Evolutionary conservation across 2,888 invertebrate genomes (phyloP).

Genomic region (Calameuta idolon): DNA sequence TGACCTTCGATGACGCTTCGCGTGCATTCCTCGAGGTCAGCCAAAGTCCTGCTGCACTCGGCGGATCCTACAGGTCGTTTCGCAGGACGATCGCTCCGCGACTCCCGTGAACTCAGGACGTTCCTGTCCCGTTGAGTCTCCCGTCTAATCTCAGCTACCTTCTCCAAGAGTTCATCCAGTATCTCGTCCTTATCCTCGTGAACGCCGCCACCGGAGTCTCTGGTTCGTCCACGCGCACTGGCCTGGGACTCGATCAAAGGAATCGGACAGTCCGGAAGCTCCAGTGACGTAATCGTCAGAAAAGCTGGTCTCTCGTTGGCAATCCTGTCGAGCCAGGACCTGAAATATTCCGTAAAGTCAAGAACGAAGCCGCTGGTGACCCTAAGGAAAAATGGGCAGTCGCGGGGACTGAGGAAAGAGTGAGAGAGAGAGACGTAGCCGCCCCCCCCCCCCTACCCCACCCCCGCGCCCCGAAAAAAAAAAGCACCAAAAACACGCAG

Average conservation of each 20-base stretch:
- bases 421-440: too few relatives aligned
- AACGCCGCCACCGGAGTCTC: conserved; percentile 25
- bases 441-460: too few relatives aligned
- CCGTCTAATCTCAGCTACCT: conserved; percentile 38
- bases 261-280: conserved; percentile 58
- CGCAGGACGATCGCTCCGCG: conserved; percentile 20
- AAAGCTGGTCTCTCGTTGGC: conserved; percentile 55
- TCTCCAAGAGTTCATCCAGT: conserved; percentile 48
- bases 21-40: conserved; percentile 50
- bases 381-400: not conserved
- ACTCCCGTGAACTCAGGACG: conserved; percentile 21
- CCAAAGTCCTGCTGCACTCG: conserved; percentile 43
- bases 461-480: not conserved
- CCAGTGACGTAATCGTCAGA: conserved; percentile 58
- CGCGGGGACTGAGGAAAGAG: not conserved
- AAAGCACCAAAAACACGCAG: not conserved
- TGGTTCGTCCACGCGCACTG: conserved; percentile 42
- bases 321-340: conserved; percentile 53
- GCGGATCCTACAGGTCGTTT: conserved; percentile 33
- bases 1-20: conserved; percentile 50
- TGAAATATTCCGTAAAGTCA: conserved; percentile 37
- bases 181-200: conserved; percentile 44
- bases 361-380: not conserved
- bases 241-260: conserved; percentile 58
- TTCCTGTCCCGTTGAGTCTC: conserved; percentile 32